These are phyloP conservation scores for Camelus bactrianus DNA, from an alignment of 2,113 vertebrate genomes.

Conservation along the genomic window DNA sequence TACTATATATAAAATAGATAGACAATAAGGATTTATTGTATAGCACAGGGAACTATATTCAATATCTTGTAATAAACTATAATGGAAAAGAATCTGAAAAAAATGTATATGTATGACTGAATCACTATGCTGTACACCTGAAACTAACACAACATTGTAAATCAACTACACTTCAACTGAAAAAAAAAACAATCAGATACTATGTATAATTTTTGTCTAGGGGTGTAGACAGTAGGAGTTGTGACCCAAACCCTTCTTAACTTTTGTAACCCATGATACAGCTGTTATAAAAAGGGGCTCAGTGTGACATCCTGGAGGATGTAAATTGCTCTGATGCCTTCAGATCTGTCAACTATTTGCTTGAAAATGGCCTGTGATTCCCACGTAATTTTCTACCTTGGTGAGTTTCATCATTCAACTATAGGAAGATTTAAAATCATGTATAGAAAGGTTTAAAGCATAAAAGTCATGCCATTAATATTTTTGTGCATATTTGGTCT, in stretches of 20 bases:
- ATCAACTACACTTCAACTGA: too few species aligned
- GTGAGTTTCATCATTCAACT: neutral
- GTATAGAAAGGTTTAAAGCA: slow-evolving; percentile 12
- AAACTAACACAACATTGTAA: too few species aligned
- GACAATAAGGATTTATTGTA: too few species aligned
- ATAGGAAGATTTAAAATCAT: slow-evolving; percentile 49
- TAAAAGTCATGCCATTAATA: neutral
- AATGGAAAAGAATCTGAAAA: too few species aligned
- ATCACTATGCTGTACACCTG: too few species aligned
- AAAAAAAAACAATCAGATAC: too few species aligned
- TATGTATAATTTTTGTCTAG: neutral
- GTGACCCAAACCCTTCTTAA: neutral
- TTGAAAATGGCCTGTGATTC: neutral
- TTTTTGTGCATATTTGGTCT: slow-evolving; percentile 9
- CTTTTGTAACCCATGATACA: slow-evolving; percentile 17
- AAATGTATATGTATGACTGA: too few species aligned
- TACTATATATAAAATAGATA: too few species aligned
- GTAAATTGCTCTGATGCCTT: neutral
- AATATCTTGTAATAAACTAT: too few species aligned
- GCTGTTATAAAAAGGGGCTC: neutral
- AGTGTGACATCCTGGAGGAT: neutral
- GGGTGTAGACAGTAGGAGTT: neutral
- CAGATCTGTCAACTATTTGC: slow-evolving; percentile 11
- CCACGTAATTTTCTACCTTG: slow-evolving; percentile 43
- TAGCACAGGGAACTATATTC: too few species aligned